Evolutionary conservation across 2,888 invertebrate species (phyloP), one percentile per base, ranked within the genome.

Genomic region (Coecobrya sp.): DNA sequence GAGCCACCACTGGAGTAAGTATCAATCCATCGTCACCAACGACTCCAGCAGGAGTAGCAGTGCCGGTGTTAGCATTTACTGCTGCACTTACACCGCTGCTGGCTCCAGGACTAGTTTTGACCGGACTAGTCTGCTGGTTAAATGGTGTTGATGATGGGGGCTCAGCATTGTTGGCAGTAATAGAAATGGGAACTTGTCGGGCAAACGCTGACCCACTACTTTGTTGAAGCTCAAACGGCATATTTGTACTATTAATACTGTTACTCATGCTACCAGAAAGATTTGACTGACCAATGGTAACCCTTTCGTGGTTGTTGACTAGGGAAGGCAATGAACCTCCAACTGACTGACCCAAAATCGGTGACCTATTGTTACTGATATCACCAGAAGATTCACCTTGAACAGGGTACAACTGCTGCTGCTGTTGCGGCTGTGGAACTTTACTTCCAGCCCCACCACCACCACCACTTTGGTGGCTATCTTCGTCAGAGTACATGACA

Each of bases 1-100:
- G 97, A 81, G 96, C 96, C 92, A 97, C 97, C 93, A 97, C 97
- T 10, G 95, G 95, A 11, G 94, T 91, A 8, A 93, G 84, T 59
- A 92, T 92, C n/a, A 88, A 22, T 19, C 92, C 93, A 10, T 91
- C 88, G 55, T 79, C 59, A 11, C 25, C 52, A 10, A 85, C 86
- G 19, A 81, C 22, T 0, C 42, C 73, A 36, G 55, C 16, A 5
- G 22, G 13, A n/a, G 52, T 45, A 65, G 59, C 11, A 19, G 11
- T 27, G n/a, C 7, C 25, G 25, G 62, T 42, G n/a, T 1, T 25
- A 13, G n/a, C 36, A 36, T 36, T 36, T 2, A 4, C 7, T 36
- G 36, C 36, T 4, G 36, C 36, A 36, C 36, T 36, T 2, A 2
- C 36, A 36, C 36, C 36, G 7, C 36, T n/a, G 19, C 19, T 59